Conservation (phyloP, 2,113 vertebrate genomes). For the Psammodynastes pulverulentus region DNA sequence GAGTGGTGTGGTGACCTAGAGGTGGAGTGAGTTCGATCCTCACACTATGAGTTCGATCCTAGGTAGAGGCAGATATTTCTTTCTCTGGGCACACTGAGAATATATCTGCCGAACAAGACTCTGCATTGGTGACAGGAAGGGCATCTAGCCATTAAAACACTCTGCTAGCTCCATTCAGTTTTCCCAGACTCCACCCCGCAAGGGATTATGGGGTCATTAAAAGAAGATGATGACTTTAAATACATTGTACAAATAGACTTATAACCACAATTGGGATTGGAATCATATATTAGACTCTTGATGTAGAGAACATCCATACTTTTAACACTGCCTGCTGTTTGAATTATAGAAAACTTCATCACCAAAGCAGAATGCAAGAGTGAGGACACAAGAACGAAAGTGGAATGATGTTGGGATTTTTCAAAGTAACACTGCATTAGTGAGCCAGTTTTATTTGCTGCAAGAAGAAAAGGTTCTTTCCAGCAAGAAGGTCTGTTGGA, state of each 20-base stretch:
- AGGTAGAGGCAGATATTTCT: too few species aligned
- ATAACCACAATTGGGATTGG: not conserved
- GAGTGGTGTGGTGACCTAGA: too few species aligned
- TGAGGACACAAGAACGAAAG: slow-evolving; percentile 67
- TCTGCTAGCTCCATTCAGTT: too few species aligned
- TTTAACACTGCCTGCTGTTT: slow-evolving; percentile 41
- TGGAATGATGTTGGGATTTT: slow-evolving; percentile 96
- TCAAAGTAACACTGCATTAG: slow-evolving; percentile 84
- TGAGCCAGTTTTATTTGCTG: slow-evolving; percentile 87
- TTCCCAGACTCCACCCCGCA: too few species aligned
- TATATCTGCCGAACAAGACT: too few species aligned
- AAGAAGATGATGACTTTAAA: not conserved
- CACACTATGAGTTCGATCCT: too few species aligned
- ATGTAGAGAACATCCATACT: not conserved
- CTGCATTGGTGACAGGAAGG: too few species aligned
- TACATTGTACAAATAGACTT: not conserved
- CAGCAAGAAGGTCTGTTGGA: slow-evolving; percentile 68
- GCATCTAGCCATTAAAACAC: too few species aligned
- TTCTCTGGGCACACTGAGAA: too few species aligned
- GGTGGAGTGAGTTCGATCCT: too few species aligned
- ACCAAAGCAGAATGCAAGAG: slow-evolving; percentile 37
- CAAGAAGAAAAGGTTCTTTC: slow-evolving; percentile 72
- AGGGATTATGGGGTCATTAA: too few species aligned
- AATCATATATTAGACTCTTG: not conserved
- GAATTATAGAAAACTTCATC: slow-evolving; percentile 67